phyloP scores from a whole-genome alignment of 2,113 vertebrate species.

The Rhabdomys dilectus region DNA sequence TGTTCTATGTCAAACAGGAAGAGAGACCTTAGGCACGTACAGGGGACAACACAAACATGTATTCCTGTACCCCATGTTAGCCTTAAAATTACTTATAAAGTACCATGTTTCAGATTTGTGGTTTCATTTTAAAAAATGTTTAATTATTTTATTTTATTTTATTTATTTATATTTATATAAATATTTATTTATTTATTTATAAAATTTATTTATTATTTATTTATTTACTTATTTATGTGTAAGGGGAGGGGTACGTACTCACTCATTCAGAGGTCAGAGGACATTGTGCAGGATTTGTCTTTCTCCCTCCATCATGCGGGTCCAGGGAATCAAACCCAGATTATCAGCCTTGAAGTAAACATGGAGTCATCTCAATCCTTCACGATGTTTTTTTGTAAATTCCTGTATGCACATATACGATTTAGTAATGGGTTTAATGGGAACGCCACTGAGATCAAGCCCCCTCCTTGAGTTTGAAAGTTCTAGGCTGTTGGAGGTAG shows the following conservation, averaged over 20 bases:
- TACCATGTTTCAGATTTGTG: neutral
- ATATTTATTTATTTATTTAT: neutral
- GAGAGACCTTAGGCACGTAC: neutral
- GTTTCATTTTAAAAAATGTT: neutral
- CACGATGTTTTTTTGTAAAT: too few relatives aligned
- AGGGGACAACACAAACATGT: neutral
- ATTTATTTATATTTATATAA: too few relatives aligned
- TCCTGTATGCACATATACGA: neutral
- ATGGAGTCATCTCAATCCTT: neutral
- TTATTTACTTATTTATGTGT: too few relatives aligned
- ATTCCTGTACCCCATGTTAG: neutral
- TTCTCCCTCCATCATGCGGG: neutral
- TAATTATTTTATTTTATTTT: too few relatives aligned
- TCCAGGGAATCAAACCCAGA: neutral
- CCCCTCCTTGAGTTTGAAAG: neutral
- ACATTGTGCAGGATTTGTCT: neutral
- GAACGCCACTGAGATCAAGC: neutral
- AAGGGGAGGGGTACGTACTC: too few relatives aligned
- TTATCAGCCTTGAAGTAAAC: neutral
- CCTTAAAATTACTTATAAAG: neutral
- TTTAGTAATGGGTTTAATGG: neutral
- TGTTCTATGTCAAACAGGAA: neutral
- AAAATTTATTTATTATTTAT: too few relatives aligned
- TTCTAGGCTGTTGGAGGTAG: neutral
- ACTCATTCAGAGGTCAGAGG: neutral